Percentiles rank a stretch among this genome's conserved stretches.
Evolutionary conservation across 2,888 invertebrate species (phyloP).

Genomic region (Napeogenes sylphis): DNA sequence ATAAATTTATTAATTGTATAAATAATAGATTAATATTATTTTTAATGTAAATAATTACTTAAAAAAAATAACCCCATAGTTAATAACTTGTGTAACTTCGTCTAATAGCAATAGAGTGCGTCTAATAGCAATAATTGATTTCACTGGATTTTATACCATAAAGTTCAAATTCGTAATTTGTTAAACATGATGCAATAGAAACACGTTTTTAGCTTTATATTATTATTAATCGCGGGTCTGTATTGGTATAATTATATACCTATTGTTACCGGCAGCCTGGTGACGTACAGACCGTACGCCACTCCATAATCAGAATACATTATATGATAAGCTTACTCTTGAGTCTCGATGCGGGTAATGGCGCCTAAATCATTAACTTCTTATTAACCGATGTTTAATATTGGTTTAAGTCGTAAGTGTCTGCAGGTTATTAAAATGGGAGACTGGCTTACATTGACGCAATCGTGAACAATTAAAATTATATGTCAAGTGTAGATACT

Average conservation of each 20-base stretch:
- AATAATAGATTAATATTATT: no score
- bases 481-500: background rate
- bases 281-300: constrained; percentile 20
- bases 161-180: background rate
- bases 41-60: no score
- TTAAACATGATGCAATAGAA: background rate
- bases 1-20: no score
- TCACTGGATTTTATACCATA: no score
- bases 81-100: no score
- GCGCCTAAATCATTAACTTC: constrained; percentile 17
- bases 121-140: no score
- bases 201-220: background rate
- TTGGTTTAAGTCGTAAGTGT: no score
- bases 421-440: no score
- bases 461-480: background rate
- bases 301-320: constrained; percentile 21
- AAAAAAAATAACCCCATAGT: no score
- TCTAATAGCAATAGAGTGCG: no score
- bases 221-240: background rate
- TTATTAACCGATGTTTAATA: no score
- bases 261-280: constrained; percentile 10
- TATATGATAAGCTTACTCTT: constrained; percentile 26
- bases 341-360: constrained; percentile 12
- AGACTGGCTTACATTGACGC: no score
- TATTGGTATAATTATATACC: constrained; percentile 11